Conservation (phyloP, 2,888 invertebrate genomes). For the Melitaea athalia region DNA sequence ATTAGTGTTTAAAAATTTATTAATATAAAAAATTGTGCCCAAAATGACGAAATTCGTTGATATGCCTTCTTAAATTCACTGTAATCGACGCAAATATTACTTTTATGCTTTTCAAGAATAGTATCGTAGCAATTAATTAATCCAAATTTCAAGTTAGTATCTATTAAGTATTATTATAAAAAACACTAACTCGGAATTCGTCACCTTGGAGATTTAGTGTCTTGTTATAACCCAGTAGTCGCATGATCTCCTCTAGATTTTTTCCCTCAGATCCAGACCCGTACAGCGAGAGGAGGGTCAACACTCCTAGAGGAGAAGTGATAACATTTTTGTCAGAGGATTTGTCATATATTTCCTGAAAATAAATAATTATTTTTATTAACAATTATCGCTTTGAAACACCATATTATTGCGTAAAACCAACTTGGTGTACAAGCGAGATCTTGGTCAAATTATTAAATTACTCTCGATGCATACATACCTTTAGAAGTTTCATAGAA, state of each 20-base stretch:
- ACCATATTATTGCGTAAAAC: background rate
- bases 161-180: no score
- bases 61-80: no score
- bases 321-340: constrained; percentile 54
- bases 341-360: constrained; percentile 38
- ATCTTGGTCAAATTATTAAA: background rate
- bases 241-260: constrained; percentile 46
- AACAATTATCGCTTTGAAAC: background rate
- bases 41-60: no score
- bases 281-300: constrained; percentile 52
- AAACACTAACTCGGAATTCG: no score
- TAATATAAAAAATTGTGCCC: no score
- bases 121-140: no score
- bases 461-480: background rate
- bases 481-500: background rate
- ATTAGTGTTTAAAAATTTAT: no score
- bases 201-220: no score
- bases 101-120: no score
- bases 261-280: constrained; percentile 46
- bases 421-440: background rate
- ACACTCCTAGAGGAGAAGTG: constrained; percentile 54
- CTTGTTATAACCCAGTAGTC: constrained; percentile 46
- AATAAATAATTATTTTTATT: background rate
- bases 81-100: no score
- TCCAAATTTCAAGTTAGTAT: no score